These are phyloP conservation scores for Erebia epiphron DNA, from an alignment of 2,888 invertebrate species.

Conservation along the genomic window DNA sequence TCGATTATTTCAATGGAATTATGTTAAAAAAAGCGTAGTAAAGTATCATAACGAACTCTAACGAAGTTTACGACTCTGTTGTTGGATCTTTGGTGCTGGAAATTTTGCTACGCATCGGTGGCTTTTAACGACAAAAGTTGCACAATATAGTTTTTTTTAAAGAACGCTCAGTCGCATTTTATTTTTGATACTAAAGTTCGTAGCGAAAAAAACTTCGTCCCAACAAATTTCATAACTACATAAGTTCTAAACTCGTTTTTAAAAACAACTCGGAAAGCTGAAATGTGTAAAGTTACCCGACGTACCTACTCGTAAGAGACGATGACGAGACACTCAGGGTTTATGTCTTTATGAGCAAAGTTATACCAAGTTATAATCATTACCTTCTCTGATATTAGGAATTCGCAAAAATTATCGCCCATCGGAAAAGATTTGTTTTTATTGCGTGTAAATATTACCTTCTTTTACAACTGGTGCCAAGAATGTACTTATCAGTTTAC, in stretches of 20 bases:
- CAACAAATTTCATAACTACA: conserved; percentile 1
- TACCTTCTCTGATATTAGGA: conserved; percentile 6
- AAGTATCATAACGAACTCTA: too few species aligned
- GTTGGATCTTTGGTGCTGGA: too few species aligned
- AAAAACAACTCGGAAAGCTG: neutral
- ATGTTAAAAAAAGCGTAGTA: too few species aligned
- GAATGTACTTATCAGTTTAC: too few species aligned
- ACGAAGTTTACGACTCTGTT: too few species aligned
- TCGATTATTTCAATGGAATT: too few species aligned
- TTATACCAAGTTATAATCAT: conserved; percentile 7
- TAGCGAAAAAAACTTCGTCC: neutral
- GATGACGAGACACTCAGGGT: neutral
- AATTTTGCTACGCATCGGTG: too few species aligned
- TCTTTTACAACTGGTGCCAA: neutral
- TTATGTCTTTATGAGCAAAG: conserved; percentile 18
- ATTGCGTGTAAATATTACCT: conserved; percentile 7
- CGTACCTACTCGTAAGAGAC: neutral
- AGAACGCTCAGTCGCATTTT: too few species aligned
- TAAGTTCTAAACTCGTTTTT: neutral
- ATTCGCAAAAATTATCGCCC: conserved; percentile 18
- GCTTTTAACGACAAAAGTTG: too few species aligned
- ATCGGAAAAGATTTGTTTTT: conserved; percentile 10
- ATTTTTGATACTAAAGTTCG: too few species aligned
- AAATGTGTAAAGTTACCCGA: neutral
- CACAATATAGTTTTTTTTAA: too few species aligned